Percentiles rank a stretch among this genome's conserved stretches.
These are phyloP conservation scores for Thamnaconus septentrionalis DNA, from an alignment of 2,113 vertebrate species.

Conservation along the genomic window DNA sequence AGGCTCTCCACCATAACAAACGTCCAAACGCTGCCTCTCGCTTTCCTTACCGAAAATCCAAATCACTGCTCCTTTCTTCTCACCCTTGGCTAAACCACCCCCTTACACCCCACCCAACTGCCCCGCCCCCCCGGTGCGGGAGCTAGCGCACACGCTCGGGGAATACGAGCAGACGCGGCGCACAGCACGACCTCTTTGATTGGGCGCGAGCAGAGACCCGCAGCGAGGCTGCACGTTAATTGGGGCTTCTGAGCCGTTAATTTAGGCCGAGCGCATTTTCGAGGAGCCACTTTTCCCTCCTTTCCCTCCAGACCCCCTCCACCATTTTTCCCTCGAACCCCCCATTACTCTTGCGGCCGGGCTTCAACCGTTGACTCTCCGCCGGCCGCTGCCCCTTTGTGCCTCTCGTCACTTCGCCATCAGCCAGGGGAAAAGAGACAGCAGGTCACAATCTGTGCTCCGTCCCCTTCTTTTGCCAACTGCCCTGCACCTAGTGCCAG, in stretches of 20 bases:
- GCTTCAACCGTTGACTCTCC: slow-evolving; percentile 23
- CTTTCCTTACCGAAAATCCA: too few species aligned
- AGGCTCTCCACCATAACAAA: too few species aligned
- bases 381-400: slow-evolving; percentile 7
- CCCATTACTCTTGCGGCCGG: slow-evolving; percentile 9
- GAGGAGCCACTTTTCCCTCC: slow-evolving; percentile 57
- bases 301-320: slow-evolving; percentile 42
- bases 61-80: too few species aligned
- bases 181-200: slow-evolving; percentile 68
- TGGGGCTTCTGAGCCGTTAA: slow-evolving; percentile 63
- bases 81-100: slow-evolving; percentile 44
- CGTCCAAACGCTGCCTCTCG: too few species aligned
- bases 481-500: slow-evolving; percentile 26
- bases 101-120: neutral
- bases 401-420: slow-evolving; percentile 19
- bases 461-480: slow-evolving; percentile 33
- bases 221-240: slow-evolving; percentile 65
- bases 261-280: slow-evolving; percentile 49
- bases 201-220: slow-evolving; percentile 48
- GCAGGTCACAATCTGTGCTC: slow-evolving; percentile 41
- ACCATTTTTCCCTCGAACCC: slow-evolving; percentile 33
- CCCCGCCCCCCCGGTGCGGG: neutral
- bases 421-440: slow-evolving; percentile 11
- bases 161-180: slow-evolving; percentile 59
- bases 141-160: neutral